Base-by-base conservation (phyloP, 53 echinoderm and acorn worm species). In the Astropecten irregularis region DNA sequence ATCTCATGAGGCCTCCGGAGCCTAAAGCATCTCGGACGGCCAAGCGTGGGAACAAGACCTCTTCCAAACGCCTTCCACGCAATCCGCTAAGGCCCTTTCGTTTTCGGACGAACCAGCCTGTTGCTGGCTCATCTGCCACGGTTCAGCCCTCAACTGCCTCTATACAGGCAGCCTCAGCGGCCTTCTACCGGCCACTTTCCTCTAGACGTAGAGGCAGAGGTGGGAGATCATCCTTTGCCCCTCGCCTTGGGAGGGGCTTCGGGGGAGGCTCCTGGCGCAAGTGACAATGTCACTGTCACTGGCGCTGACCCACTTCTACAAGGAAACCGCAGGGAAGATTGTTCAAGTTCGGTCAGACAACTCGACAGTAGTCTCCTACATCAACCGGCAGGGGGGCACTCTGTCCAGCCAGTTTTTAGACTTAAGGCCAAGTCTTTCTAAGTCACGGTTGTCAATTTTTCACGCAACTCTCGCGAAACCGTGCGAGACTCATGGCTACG, bases 331-430 rank as follows among this genome's bases (percentile, higher is more conserved):
- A 26, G 56, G n/a, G 38, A 40, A 36, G 34, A 15, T 54, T 2
- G 49, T 15, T 66, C 87, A 1, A 7, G 32, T 50, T 11, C 20
- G 27, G 40, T 71, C 76, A 13, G 77, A 89, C 76, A 85, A 79
- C 15, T 11, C 73, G 8, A 89, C 71, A n/a, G 69, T 84, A 1
- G 90, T 77, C 22, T 51, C 90, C 1, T 86, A 89, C 63, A 85
- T 79, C 57, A 85, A 85, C 71, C 27, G 10, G 10, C 15, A 79
- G n/a, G 81, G 90, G 3, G 85, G 85, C 30, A 86, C 85, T 11
- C 33, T 50, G 31, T n/a, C n/a, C n/a, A n/a, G n/a, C n/a, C n/a
- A n/a, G n/a, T n/a, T n/a, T n/a, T n/a, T n/a, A n/a, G n/a, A n/a
- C n/a, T n/a, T n/a, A n/a, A n/a, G n/a, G n/a, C n/a, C n/a, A n/a